Evolutionary conservation across 2,113 vertebrate genomes (phyloP), one percentile per base, ranked within the genome.

Genomic region (Salminus brasiliensis): DNA sequence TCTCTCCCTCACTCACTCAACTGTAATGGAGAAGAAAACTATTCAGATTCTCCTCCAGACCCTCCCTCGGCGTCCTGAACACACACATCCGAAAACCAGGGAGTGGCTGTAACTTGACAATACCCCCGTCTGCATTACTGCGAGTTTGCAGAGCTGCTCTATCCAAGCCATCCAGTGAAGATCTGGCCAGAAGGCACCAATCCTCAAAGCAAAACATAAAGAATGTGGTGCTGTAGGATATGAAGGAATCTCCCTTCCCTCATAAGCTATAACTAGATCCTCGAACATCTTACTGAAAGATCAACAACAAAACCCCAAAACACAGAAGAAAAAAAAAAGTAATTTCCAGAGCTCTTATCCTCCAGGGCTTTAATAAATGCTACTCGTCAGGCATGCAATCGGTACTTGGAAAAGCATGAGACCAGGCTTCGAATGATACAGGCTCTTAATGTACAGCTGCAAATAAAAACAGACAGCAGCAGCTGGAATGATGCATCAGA

Each of bases 1-100:
- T 52, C 30, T 34, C 34, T 32, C 57, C 8, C 39, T 16, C 27
- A 27, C 11, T 16, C 1, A 27, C 11, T 16, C 1, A 13, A 8
- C 47, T 62, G 57, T 63, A 75, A 75, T 47, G 36, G n/a, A 43
- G 27, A 74, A 29, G 45, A 13, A 66, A 66, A 25, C 60, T 52
- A 65, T 65, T 65, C 43, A 66, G 29, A 60, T 18, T 21, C 59
- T 29, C 55, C 29, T 34, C n/a, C 57, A 62, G 25, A 60, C 0
- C 16, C 57, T 60, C 57, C 57, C 57, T 15, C 47, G 1, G 47
- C 21, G 18, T 52, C 27, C 57, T 60, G 30, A 47, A 57, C 45
- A 72, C 29, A 41, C 18, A n/a, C n/a, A n/a, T 52, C 47, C 21
- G 21, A 52, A 32, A 72, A 72, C 10, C 30, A 30, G 27, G 29